Evolutionary conservation across 2,797 vertebrate genomes (phyloP), one percentile per base, ranked within the genome.

Genomic region (Pelobates cultripes): DNA sequence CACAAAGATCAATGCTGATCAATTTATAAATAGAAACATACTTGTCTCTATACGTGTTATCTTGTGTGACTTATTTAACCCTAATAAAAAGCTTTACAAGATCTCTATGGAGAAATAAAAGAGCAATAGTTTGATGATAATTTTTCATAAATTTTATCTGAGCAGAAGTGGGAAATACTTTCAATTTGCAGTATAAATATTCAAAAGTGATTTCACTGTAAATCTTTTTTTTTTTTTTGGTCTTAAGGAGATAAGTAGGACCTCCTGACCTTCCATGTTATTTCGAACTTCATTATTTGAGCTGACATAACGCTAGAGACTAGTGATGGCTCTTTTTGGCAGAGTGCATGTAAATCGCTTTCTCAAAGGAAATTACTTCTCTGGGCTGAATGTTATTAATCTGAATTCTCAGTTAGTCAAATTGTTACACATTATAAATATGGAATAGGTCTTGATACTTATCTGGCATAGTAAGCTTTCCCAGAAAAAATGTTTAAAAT

Each of bases 301-400:
- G 95, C 95, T 96, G 97, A 97, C 96, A 95, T 90, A 90, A 94
- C 89, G 92, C 93, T 97, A 94, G 93, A 94, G 89, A 91, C 86
- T 87, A 67, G 93, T 86, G 91, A 94, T 89, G 93, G 95, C 95
- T 94, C 93, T 94, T 95, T 79, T 95, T 93, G 93, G 96, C 94
- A 93, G 94, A 94, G 95, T 86, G 94, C 95, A 95, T 96, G 97
- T 96, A 99, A 98, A 98, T 98, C 94, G 94, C 95, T 96, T 96
- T 95, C 91, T 94, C 96, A 92, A 95, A 97, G 97, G 96, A 98
- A 99, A 99, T 98, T 95, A 97, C 96, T 98, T 98, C 96, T 96
- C 91, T 82, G 85, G 96, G 94, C 95, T 95, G 94, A 93, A 94
- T 91, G 94, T 95, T 97, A 98, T 97, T 98, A 96, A 98, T 99